phyloP scores from a whole-genome alignment of 1,140 invertebrate species.

The Heterodera carotae region DNA sequence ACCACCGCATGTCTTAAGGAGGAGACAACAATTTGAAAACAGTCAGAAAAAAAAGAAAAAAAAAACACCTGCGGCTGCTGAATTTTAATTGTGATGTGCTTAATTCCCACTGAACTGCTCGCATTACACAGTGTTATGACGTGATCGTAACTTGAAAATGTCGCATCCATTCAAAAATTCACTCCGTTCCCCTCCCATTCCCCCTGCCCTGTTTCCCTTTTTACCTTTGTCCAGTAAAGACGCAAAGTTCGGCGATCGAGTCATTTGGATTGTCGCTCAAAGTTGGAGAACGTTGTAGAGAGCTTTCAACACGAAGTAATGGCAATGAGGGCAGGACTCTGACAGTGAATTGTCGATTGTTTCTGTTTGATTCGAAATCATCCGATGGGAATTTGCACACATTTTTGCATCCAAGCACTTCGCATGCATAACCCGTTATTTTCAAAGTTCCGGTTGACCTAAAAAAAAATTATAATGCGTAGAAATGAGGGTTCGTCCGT shows the following conservation, averaged over 20 bases:
- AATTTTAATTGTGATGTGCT: constrained; percentile 50
- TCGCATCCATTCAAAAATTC: no score
- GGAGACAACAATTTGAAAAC: neutral
- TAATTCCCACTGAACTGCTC: constrained; percentile 48
- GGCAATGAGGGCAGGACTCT: constrained; percentile 56
- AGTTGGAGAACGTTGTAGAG: constrained; percentile 46
- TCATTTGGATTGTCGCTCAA: constrained; percentile 45
- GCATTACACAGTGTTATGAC: constrained; percentile 52
- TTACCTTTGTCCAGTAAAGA: constrained; percentile 62
- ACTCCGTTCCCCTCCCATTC: no score
- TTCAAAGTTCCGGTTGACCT: constrained; percentile 52
- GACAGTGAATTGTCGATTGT: constrained; percentile 44
- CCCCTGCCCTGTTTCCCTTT: neutral
- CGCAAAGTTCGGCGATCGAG: constrained; percentile 56
- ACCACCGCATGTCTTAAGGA: constrained; percentile 43
- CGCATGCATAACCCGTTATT: constrained; percentile 59
- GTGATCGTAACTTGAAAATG: constrained; percentile 51
- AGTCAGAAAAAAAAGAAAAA: neutral
- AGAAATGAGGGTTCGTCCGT: no score
- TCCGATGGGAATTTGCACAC: constrained; percentile 46
- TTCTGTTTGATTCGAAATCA: neutral
- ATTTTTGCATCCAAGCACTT: constrained; percentile 60
- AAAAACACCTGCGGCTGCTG: constrained; percentile 51
- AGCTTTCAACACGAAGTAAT: constrained; percentile 51
- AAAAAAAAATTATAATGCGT: no score